Evolutionary conservation across 2,797 vertebrate species (phyloP).

Genomic region (Hemibagrus guttatus): DNA sequence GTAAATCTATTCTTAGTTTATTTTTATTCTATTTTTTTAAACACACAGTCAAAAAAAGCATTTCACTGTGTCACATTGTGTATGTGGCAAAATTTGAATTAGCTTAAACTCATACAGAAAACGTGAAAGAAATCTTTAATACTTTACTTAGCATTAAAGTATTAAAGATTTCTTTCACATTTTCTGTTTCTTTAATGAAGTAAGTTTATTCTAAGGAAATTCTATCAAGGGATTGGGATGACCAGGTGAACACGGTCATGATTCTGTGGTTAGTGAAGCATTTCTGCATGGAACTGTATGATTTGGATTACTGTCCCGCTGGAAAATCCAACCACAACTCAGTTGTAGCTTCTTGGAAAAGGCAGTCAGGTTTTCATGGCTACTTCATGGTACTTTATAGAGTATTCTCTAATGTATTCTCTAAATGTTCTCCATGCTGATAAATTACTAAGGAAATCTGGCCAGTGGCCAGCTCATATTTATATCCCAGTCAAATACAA

Average conservation of each 20-base stretch:
- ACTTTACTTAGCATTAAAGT: no score
- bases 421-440: neutral
- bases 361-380: constrained; percentile 10
- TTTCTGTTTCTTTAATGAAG: neutral
- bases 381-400: neutral
- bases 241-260: neutral
- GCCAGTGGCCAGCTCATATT: neutral
- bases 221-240: neutral
- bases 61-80: no score
- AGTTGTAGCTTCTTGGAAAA: neutral
- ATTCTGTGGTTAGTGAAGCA: neutral
- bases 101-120: neutral
- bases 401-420: neutral
- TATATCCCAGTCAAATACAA: neutral
- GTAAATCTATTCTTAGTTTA: no score
- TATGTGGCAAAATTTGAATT: neutral
- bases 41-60: no score
- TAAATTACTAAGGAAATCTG: neutral
- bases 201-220: neutral
- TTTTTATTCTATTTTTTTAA: no score
- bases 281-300: neutral
- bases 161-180: no score
- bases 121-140: neutral
- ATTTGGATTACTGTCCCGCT: neutral
- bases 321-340: neutral